Evolutionary conservation across 2,888 invertebrate genomes (phyloP).

Genomic region (Euplexia lucipara): DNA sequence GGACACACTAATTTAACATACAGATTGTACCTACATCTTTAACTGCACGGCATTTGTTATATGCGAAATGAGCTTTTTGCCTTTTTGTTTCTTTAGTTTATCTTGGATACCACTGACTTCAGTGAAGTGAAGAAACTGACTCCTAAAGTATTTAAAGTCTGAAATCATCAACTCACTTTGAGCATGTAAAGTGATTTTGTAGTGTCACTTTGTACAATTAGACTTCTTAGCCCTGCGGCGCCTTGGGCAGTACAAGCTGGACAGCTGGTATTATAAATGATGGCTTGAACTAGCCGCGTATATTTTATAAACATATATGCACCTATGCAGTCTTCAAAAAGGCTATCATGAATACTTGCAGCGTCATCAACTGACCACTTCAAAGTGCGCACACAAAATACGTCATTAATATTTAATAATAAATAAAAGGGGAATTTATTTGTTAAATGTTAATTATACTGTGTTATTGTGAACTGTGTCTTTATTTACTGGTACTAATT

Average conservation of each 20-base stretch:
- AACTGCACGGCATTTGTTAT: neutral
- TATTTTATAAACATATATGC: neutral
- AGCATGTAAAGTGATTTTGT: too few species aligned
- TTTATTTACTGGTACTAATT: constrained; percentile 28
- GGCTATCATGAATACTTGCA: neutral
- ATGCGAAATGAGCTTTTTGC: neutral
- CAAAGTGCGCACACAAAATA: neutral
- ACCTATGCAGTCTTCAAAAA: neutral
- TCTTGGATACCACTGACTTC: too few species aligned
- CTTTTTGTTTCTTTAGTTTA: too few species aligned
- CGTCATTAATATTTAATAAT: constrained; percentile 31
- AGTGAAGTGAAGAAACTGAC: too few species aligned
- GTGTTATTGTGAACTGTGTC: constrained; percentile 13
- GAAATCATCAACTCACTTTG: too few species aligned
- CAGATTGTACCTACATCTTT: neutral
- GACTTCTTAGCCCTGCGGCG: too few species aligned
- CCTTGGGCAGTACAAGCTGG: too few species aligned
- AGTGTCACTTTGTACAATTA: too few species aligned
- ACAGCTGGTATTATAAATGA: neutral
- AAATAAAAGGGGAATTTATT: constrained; percentile 13
- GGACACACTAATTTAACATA: neutral
- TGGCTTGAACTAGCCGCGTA: neutral
- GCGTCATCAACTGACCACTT: neutral
- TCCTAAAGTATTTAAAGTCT: too few species aligned
- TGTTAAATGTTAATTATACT: constrained; percentile 21